phyloP scores from a whole-genome alignment of 1,140 invertebrate genomes.

The Bombus cullumanus region DNA sequence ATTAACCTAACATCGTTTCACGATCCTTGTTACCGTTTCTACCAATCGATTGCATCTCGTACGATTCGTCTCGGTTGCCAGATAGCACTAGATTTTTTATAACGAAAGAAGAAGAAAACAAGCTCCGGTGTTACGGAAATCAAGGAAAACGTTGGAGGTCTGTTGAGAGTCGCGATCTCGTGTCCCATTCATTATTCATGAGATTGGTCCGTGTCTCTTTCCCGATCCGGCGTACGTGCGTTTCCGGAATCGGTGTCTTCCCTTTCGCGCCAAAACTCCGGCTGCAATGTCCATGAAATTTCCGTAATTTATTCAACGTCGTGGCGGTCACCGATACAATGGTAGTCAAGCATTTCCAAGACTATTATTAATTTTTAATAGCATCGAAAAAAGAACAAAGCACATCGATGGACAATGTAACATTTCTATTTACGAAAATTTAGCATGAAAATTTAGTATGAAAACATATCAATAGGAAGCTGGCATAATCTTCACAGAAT shows the following conservation, averaged over 20 bases:
- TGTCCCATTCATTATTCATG: slow-evolving; percentile 30
- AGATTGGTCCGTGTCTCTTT: slow-evolving; percentile 3
- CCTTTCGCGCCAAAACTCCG: not conserved
- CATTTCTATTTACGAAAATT: too few species aligned
- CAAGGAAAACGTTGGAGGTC: not conserved
- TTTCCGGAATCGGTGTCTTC: not conserved
- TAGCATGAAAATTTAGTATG: too few species aligned
- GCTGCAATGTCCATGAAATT: not conserved
- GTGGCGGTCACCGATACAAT: too few species aligned
- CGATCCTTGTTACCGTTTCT: not conserved
- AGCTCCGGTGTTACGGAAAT: not conserved
- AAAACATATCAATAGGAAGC: too few species aligned
- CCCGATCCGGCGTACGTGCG: slow-evolving; percentile 14
- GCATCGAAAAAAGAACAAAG: too few species aligned
- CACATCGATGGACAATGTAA: too few species aligned
- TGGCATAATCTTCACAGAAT: too few species aligned
- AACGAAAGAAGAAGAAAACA: not conserved
- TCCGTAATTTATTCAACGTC: not conserved
- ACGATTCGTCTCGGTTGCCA: not conserved
- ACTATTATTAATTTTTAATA: too few species aligned
- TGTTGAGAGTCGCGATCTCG: not conserved
- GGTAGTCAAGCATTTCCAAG: fast-evolving
- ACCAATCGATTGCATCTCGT: not conserved
- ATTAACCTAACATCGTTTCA: not conserved
- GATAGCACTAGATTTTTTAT: not conserved